Base-by-base conservation (phyloP, 2,113 vertebrate genomes). In the Emydura subglobosa region DNA sequence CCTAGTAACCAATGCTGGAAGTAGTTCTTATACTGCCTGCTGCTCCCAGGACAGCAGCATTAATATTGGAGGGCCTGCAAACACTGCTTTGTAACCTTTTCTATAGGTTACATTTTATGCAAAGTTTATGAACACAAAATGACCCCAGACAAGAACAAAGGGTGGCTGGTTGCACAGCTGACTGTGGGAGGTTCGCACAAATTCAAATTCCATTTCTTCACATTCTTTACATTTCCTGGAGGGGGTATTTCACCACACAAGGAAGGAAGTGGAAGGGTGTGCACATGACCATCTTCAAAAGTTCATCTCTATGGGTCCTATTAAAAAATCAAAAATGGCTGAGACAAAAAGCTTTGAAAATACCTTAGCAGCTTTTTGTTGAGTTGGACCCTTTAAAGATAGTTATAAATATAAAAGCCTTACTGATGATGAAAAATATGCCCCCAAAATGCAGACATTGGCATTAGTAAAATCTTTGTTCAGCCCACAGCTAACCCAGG, bases 261-360 rank as follows among this genome's bases (percentile, higher is more conserved):
- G 81, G 49, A 91, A 85, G 85, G 82, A 95, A 95, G 68, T 90
- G 27, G 68, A 85, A 96, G 49, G 34, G 29, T 53, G 72, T 50
- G 16, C 8, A 16, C 8, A 16, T 2, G 29, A n/a, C 17, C 39
- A 27, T 57, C 61, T 94, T 92, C n/a, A 44, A 13, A 95, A 88
- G 65, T 74, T 51, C 17, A 78, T 12, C n/a, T 84, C 5, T 86
- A 21, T 22, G 50, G 24, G 22, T 3, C 42, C 24, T 76, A 4
- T 5, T 8, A 57, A 7, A 31, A 72, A 47, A 12, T 27, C 47
- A 65, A 51, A 27, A 11, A 31, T 13, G 12, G 22, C 11, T 47
- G 25, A 50, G 44, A 49, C 76, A 50, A 10, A 76, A 50, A 79
- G 29, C 44, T 12, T 13, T 25, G 25, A 83, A 54, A 5, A 39